Conservation (phyloP, 2,888 invertebrate species). For the Acronicta psi region DNA sequence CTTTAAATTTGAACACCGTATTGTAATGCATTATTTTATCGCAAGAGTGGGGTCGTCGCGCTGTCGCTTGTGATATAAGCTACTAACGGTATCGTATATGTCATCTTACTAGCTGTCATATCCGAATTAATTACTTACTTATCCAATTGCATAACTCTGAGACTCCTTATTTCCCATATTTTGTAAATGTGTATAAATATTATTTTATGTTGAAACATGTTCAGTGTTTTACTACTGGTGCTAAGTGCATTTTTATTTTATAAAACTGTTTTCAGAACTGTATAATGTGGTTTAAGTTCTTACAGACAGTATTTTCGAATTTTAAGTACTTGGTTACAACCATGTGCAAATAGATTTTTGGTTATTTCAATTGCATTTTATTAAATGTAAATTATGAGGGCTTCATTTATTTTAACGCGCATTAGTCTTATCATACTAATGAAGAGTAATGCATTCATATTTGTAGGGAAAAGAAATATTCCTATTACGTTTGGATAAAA, state of each 20-base stretch:
- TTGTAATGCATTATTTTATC: slow-evolving; percentile 3
- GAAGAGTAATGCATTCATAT: not conserved
- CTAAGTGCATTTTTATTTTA: slow-evolving; percentile 75
- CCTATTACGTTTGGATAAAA: slow-evolving; percentile 5
- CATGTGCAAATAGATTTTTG: slow-evolving; percentile 22
- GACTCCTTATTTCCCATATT: slow-evolving; percentile 45
- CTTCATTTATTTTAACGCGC: slow-evolving; percentile 33
- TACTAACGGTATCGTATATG: slow-evolving; percentile 18
- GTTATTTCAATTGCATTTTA: slow-evolving; percentile 29
- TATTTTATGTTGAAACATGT: slow-evolving; percentile 79
- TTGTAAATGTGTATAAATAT: slow-evolving; percentile 84
- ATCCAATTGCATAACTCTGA: slow-evolving; percentile 3
- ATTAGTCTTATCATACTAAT: slow-evolving; percentile 32
- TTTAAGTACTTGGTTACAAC: slow-evolving; percentile 18
- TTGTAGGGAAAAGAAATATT: slow-evolving; percentile 7
- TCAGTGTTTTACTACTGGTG: slow-evolving; percentile 77
- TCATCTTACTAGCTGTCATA: slow-evolving; percentile 4
- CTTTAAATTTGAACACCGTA: slow-evolving; percentile 11
- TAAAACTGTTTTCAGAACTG: slow-evolving; percentile 52
- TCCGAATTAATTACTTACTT: slow-evolving; percentile 2
- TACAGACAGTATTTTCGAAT: slow-evolving; percentile 35
- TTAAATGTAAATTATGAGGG: slow-evolving; percentile 40
- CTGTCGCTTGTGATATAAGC: slow-evolving; percentile 14
- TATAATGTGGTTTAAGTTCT: slow-evolving; percentile 37
- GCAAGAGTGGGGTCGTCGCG: not conserved